A percentile compares a stretch with the other conserved stretches of the same genome.
Evolutionary conservation across 2,797 vertebrate genomes (phyloP).

Genomic region (Lycodopsis pacificus): DNA sequence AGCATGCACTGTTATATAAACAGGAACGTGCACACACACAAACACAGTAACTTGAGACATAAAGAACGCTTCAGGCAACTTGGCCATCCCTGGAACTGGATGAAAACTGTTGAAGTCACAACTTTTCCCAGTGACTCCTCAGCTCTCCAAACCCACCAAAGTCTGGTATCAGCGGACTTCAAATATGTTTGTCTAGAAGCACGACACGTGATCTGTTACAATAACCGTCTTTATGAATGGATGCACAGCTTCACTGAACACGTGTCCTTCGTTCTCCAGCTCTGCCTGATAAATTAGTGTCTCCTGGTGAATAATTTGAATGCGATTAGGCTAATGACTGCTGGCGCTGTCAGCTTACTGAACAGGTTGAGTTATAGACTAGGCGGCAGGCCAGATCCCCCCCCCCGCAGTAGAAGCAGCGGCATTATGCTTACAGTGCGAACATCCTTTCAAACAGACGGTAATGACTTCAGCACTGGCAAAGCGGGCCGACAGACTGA

Average conservation of each 20-base stretch:
- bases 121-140: not conserved
- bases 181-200: slow-evolving; percentile 20
- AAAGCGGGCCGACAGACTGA: not conserved
- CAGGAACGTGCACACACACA: not conserved
- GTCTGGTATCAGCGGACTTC: not conserved
- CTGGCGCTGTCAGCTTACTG: slow-evolving; percentile 57
- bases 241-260: slow-evolving; percentile 2
- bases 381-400: slow-evolving; percentile 52
- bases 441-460: slow-evolving; percentile 19
- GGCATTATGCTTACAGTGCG: not conserved
- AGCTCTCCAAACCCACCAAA: slow-evolving; percentile 5
- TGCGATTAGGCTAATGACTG: slow-evolving; percentile 72
- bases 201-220: slow-evolving; percentile 1
- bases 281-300: slow-evolving; percentile 54
- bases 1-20: not conserved
- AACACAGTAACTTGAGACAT: not conserved
- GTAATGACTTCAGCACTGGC: slow-evolving; percentile 9
- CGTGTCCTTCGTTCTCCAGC: not conserved
- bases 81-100: slow-evolving; percentile 22
- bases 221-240: not conserved
- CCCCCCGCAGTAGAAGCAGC: slow-evolving; percentile 16
- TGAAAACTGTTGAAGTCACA: slow-evolving; percentile 42
- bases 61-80: slow-evolving; percentile 7
- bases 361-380: slow-evolving; percentile 66
- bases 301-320: slow-evolving; percentile 64